phyloP scores from a whole-genome alignment of 2,888 invertebrate genomes.

The Drosophila affinis region DNA sequence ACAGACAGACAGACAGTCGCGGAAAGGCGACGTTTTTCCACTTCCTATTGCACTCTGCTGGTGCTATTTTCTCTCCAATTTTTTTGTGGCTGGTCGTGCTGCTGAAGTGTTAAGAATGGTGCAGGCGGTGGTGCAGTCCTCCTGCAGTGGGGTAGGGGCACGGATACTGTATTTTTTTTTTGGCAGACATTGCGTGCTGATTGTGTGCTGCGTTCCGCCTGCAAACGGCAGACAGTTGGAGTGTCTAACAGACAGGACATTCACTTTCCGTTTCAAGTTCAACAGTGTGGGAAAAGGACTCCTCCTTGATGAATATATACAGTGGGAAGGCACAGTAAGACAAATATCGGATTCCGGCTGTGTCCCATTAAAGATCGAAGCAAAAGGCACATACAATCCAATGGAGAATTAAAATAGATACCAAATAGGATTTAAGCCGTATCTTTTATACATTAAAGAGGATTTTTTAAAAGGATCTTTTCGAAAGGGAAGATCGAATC shows the following conservation, averaged over 20 bases:
- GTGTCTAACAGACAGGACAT: constrained; percentile 76
- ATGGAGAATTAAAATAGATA: neutral
- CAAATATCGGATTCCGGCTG: neutral
- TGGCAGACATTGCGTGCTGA: constrained; percentile 72
- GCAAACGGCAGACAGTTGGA: constrained; percentile 69
- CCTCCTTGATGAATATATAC: constrained; percentile 8
- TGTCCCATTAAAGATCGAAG: neutral
- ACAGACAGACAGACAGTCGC: constrained; percentile 46
- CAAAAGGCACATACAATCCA: neutral
- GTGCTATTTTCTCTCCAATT: constrained; percentile 29
- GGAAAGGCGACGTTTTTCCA: constrained; percentile 54
- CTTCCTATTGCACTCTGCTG: constrained; percentile 51
- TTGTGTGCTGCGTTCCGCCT: constrained; percentile 56
- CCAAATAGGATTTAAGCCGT: no score
- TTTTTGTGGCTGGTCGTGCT: constrained; percentile 5
- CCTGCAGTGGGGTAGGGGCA: constrained; percentile 55
- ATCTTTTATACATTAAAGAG: no score
- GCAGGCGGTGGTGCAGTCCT: constrained; percentile 15
- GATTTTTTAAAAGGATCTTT: no score
- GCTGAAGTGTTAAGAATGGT: constrained; percentile 8
- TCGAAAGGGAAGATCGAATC: neutral
- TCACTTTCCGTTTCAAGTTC: constrained; percentile 79
- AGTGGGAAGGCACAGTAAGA: no score
- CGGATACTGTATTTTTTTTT: constrained; percentile 20
- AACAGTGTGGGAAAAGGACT: constrained; percentile 46